These are phyloP conservation scores for Smithornis capensis DNA, from an alignment of 2,113 vertebrate genomes.

Conservation along the genomic window DNA sequence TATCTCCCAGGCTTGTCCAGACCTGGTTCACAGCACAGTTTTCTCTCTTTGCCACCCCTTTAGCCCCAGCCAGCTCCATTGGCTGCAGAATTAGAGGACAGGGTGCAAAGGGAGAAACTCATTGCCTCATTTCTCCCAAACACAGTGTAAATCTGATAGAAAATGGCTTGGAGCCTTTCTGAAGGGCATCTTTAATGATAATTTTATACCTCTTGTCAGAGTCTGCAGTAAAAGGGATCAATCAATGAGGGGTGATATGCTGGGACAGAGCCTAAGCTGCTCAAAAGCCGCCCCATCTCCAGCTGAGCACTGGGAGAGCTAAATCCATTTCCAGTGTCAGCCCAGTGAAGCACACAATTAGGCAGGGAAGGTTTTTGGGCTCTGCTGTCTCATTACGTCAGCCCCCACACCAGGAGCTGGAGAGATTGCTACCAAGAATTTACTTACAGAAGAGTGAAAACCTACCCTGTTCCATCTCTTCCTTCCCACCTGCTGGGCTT, in stretches of 20 bases:
- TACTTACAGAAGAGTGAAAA: slow-evolving; percentile 17
- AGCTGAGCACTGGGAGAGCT: neutral
- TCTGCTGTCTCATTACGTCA: neutral
- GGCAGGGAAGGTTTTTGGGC: neutral
- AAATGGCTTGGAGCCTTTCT: neutral
- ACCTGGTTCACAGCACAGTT: neutral
- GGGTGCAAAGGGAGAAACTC: neutral
- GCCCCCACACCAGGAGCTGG: neutral
- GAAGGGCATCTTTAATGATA: neutral
- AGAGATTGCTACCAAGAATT: neutral
- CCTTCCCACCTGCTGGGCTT: slow-evolving; percentile 24
- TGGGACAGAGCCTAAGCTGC: neutral
- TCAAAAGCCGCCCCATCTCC: neutral
- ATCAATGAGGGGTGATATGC: neutral
- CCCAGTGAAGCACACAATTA: neutral
- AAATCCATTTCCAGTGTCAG: neutral
- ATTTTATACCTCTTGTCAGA: slow-evolving; percentile 11
- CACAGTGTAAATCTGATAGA: neutral
- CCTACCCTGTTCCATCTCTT: neutral
- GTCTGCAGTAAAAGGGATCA: neutral
- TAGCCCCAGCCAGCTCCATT: neutral
- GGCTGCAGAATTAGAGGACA: neutral
- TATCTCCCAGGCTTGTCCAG: neutral
- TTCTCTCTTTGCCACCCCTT: neutral
- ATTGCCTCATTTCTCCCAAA: neutral